A percentile compares a stretch with the other conserved stretches of the same genome.
phyloP scores from a whole-genome alignment of 2,113 vertebrate genomes.

The Rana temporaria region DNA sequence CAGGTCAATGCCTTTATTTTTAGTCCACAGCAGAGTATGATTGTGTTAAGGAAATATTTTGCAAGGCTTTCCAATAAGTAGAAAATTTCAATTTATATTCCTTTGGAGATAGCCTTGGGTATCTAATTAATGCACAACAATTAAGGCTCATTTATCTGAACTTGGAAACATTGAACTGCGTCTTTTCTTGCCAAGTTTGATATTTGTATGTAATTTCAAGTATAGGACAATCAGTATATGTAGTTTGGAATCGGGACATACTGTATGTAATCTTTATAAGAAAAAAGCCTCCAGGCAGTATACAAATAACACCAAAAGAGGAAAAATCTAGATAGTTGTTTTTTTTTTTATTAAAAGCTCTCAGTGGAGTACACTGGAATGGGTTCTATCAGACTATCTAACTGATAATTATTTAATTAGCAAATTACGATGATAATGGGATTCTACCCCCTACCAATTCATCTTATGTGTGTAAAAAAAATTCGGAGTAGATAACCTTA shows the following conservation, averaged over 20 bases:
- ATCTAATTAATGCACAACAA: slow-evolving; percentile 69
- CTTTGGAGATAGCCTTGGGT: slow-evolving; percentile 68
- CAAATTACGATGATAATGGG: slow-evolving; percentile 83
- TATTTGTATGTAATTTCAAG: slow-evolving; percentile 70
- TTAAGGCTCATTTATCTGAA: slow-evolving; percentile 69
- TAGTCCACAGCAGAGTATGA: slow-evolving; percentile 42
- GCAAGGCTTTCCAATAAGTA: slow-evolving; percentile 62
- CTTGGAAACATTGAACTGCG: slow-evolving; percentile 62
- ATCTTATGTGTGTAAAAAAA: slow-evolving; percentile 70
- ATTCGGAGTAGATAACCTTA: slow-evolving; percentile 69
- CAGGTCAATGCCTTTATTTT: slow-evolving; percentile 52
- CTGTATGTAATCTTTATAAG: slow-evolving; percentile 68
- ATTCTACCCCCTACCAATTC: slow-evolving; percentile 78
- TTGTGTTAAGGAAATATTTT: slow-evolving; percentile 54
- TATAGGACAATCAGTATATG: slow-evolving; percentile 58
- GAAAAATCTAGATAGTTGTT: slow-evolving; percentile 75
- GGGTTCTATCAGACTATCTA: slow-evolving; percentile 80
- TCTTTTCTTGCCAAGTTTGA: slow-evolving; percentile 65
- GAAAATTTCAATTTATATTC: slow-evolving; percentile 67
- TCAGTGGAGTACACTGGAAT: slow-evolving; percentile 79
- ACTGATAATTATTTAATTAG: slow-evolving; percentile 88
- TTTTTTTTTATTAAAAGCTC: slow-evolving; percentile 73
- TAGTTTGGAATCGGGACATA: slow-evolving; percentile 62
- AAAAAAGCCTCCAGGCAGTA: slow-evolving; percentile 71
- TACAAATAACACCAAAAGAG: slow-evolving; percentile 61